Conservation (phyloP, 2,888 invertebrate genomes). For the Raillietiella orientalis region DNA sequence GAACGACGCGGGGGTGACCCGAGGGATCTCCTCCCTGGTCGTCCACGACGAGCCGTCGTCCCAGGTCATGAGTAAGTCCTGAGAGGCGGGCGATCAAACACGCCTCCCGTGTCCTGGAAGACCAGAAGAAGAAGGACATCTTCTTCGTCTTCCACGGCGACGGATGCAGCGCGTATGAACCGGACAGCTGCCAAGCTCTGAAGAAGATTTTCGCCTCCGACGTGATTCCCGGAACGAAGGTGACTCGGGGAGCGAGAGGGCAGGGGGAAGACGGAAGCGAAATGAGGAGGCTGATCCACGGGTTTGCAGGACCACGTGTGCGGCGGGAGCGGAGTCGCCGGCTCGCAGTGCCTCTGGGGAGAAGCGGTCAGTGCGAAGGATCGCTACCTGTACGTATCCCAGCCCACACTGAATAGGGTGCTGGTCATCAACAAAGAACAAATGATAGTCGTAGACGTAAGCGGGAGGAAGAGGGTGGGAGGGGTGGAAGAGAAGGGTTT, state of each 20-base stretch:
- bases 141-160: slow-evolving; percentile 41
- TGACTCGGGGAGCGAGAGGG: too few species aligned
- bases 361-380: slow-evolving; percentile 32
- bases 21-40: slow-evolving; percentile 34
- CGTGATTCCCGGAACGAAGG: slow-evolving; percentile 32
- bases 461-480: too few species aligned
- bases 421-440: slow-evolving; percentile 33
- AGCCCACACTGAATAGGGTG: slow-evolving; percentile 31
- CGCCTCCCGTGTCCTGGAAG: too few species aligned
- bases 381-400: slow-evolving; percentile 33
- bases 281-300: too few species aligned
- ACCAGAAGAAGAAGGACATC: slow-evolving; percentile 13
- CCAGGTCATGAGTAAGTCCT: too few species aligned
- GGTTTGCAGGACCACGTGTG: slow-evolving; percentile 28
- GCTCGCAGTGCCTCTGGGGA: slow-evolving; percentile 29
- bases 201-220: slow-evolving; percentile 34
- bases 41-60: slow-evolving; percentile 33
- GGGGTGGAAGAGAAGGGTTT: too few species aligned
- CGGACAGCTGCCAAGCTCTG: slow-evolving; percentile 28
- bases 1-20: slow-evolving; percentile 29
- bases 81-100: too few species aligned
- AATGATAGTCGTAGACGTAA: slow-evolving; percentile 32
- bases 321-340: slow-evolving; percentile 17
- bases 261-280: too few species aligned
- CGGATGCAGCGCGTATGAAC: slow-evolving; percentile 37